phyloP scores from a whole-genome alignment of 1,140 invertebrate species.

The Rhizoglyphus robini region DNA sequence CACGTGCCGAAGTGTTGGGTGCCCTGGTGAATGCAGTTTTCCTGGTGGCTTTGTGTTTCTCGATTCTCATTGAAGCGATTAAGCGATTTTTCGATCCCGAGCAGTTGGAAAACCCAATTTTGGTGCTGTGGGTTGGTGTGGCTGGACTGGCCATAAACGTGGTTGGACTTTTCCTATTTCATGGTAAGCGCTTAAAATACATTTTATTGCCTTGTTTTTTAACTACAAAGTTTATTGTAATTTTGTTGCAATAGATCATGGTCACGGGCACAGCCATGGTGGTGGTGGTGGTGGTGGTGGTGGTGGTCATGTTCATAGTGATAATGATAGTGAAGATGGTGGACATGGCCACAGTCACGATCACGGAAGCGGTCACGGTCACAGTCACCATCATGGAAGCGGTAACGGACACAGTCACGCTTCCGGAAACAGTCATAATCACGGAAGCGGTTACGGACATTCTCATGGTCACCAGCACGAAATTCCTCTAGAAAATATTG shows the following conservation, averaged over 20 bases:
- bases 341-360: background rate
- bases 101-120: conserved; percentile 45
- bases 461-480: too few species aligned
- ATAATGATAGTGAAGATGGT: too few species aligned
- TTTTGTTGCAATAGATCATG: background rate
- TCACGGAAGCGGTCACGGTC: background rate
- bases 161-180: conserved; percentile 40
- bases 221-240: background rate
- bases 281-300: background rate
- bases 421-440: too few species aligned
- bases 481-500: too few species aligned
- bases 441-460: too few species aligned
- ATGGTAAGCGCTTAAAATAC: too few species aligned
- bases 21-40: conserved; percentile 46
- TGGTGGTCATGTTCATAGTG: background rate
- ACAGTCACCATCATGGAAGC: background rate
- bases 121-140: conserved; percentile 40
- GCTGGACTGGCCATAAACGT: conserved; percentile 40
- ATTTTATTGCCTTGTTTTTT: too few species aligned
- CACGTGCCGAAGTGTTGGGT: conserved; percentile 43
- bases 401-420: too few species aligned
- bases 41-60: conserved; percentile 42
- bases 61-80: conserved; percentile 42
- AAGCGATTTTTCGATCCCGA: conserved; percentile 32
- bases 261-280: conserved; percentile 27